phyloP scores from a whole-genome alignment of 2,113 vertebrate genomes.

The Cacatua alba region DNA sequence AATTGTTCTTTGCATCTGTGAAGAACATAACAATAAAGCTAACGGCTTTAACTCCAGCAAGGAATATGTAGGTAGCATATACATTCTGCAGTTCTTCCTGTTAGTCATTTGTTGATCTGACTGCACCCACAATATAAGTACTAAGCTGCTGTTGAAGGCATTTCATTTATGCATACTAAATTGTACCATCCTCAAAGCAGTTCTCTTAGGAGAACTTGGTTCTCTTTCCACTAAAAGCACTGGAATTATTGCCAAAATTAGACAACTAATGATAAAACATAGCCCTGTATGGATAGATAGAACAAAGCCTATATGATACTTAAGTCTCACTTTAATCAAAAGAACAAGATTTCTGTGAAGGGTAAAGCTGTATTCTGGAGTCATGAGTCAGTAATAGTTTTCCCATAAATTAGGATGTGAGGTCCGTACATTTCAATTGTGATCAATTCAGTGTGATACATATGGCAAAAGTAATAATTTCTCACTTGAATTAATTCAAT shows the following conservation, averaged over 20 bases:
- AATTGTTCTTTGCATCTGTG: background rate
- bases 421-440: background rate
- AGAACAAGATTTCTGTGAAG: background rate
- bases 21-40: background rate
- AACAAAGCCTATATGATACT: background rate
- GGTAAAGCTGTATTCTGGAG: background rate
- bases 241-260: background rate
- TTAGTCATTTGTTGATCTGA: background rate
- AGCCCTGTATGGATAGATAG: background rate
- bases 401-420: background rate
- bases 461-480: background rate
- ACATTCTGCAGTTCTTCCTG: background rate
- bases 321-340: background rate
- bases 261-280: background rate
- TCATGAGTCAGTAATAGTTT: background rate
- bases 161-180: background rate
- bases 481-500: background rate
- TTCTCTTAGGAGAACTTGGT: background rate
- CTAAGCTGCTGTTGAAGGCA: background rate
- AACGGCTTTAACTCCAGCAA: background rate
- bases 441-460: background rate
- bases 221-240: background rate
- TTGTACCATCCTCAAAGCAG: background rate
- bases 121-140: background rate
- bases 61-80: background rate